A percentile compares a stretch with the other conserved stretches of the same genome.
Conservation (phyloP, 1,140 invertebrate genomes). For the Ostrea denselamellosa region DNA sequence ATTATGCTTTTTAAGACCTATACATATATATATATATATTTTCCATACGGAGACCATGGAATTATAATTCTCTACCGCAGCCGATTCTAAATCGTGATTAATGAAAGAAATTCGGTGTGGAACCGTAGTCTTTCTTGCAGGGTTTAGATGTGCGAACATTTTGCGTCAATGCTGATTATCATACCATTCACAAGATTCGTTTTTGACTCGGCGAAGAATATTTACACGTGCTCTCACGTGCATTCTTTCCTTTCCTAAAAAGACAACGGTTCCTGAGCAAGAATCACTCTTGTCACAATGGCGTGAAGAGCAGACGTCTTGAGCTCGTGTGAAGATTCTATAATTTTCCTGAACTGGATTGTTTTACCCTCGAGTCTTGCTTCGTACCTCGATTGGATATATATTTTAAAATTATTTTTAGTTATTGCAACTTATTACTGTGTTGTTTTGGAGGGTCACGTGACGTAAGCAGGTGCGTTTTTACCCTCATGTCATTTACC, state of each 20-base stretch:
- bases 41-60: too few species aligned
- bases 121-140: neutral
- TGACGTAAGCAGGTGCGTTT: neutral
- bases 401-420: too few species aligned
- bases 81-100: neutral
- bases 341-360: neutral
- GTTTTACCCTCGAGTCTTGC: constrained; percentile 20
- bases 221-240: constrained; percentile 20
- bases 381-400: neutral
- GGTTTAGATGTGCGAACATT: constrained; percentile 14
- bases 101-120: constrained; percentile 15
- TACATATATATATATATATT: too few species aligned
- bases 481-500: neutral
- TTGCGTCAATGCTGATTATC: constrained; percentile 37
- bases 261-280: constrained; percentile 3
- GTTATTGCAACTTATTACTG: neutral
- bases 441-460: neutral
- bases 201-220: constrained; percentile 27
- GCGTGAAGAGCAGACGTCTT: neutral
- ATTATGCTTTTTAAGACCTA: neutral
- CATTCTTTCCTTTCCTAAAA: constrained; percentile 30
- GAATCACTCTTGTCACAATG: constrained; percentile 1
- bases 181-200: constrained; percentile 12
- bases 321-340: constrained; percentile 15
- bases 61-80: neutral